phyloP scores from a whole-genome alignment of 2,888 invertebrate genomes.

The Ctena decussata region DNA sequence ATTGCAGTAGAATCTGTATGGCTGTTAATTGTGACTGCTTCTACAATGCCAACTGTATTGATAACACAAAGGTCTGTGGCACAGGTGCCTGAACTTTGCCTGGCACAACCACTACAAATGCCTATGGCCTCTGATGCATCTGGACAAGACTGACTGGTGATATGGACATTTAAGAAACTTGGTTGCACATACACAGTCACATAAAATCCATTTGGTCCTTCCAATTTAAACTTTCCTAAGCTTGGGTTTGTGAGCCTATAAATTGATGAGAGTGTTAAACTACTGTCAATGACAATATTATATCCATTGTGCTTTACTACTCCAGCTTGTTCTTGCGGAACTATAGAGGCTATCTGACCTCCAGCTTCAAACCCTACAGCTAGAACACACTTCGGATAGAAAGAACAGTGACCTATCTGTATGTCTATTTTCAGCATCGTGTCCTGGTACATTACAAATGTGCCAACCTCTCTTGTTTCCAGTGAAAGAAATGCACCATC shows the following conservation, averaged over 20 bases:
- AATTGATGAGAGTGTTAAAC: conserved; percentile 15
- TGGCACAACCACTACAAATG: conserved; percentile 30
- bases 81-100: conserved; percentile 7
- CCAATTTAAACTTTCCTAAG: neutral
- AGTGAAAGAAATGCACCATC: conserved; percentile 71
- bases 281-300: conserved; percentile 5
- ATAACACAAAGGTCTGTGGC: conserved; percentile 18
- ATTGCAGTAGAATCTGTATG: conserved; percentile 17
- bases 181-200: neutral
- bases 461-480: conserved; percentile 29
- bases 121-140: conserved; percentile 18
- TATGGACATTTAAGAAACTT: neutral
- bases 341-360: conserved; percentile 25
- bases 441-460: conserved; percentile 38
- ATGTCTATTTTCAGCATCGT: conserved; percentile 35
- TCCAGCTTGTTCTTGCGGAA: conserved; percentile 40
- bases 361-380: conserved; percentile 31
- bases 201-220: neutral
- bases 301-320: conserved; percentile 40
- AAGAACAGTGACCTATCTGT: conserved; percentile 37
- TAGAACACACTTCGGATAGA: conserved; percentile 39
- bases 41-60: conserved; percentile 20
- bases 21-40: conserved; percentile 15
- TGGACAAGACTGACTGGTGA: neutral
- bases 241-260: conserved; percentile 23